These are phyloP conservation scores for Coregonus sp. DNA, from an alignment of 2,797 vertebrate species.

Conservation along the genomic window DNA sequence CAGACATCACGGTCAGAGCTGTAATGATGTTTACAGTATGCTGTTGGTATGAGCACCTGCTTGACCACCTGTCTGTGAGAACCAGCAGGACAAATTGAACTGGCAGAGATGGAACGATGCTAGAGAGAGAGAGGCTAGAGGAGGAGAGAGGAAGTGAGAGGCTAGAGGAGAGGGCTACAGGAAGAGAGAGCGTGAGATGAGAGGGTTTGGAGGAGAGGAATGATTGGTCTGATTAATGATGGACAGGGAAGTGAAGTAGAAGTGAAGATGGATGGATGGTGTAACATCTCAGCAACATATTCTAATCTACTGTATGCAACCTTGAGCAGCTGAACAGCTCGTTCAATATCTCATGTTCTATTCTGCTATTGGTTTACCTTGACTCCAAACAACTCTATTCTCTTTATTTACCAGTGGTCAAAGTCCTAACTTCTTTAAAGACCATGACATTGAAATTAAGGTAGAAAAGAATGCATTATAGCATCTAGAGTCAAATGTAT, in stretches of 20 bases:
- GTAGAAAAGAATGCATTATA: background rate
- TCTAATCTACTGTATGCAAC: background rate
- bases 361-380: background rate
- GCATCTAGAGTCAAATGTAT: background rate
- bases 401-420: too few species aligned
- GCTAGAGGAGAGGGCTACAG: too few species aligned
- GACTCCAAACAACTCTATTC: too few species aligned
- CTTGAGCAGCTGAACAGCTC: background rate
- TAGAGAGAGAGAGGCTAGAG: background rate
- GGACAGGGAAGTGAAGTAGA: background rate
- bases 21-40: constrained; percentile 31
- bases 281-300: background rate
- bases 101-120: background rate
- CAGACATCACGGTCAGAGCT: constrained; percentile 15
- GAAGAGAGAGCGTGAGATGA: background rate
- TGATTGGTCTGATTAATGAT: background rate
- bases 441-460: background rate
- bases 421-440: too few species aligned
- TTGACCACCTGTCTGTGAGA: constrained; percentile 28
- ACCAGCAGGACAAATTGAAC: background rate
- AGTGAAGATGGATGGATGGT: background rate
- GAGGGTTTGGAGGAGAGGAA: background rate
- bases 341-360: background rate
- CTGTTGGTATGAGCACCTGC: constrained; percentile 30
- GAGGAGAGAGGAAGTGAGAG: constrained; percentile 8